A percentile compares a stretch with the other conserved stretches of the same genome.
phyloP scores from a whole-genome alignment of 2,113 vertebrate species.

The Drymodes brunneopygia region DNA sequence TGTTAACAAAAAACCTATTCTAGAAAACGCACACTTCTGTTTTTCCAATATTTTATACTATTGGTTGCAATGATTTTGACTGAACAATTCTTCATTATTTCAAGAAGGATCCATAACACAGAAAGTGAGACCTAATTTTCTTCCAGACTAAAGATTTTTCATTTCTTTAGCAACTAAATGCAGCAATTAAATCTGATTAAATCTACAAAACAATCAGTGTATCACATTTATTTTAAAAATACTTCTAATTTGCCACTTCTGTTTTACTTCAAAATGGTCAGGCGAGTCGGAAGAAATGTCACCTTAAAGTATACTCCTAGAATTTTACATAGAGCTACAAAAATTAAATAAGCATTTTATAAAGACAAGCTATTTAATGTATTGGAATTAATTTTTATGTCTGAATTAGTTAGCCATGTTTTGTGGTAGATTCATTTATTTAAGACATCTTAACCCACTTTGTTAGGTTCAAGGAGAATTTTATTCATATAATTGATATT shows the following conservation, averaged over 20 bases:
- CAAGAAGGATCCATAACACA: neutral
- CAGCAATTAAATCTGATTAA: neutral
- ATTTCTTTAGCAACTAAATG: neutral
- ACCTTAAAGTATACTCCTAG: neutral
- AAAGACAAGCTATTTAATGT: neutral
- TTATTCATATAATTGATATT: neutral
- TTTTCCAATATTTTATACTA: neutral
- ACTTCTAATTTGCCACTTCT: neutral
- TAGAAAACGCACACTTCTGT: neutral
- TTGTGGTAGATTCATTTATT: neutral
- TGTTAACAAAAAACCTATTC: neutral
- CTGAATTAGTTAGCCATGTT: neutral
- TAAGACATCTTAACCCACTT: neutral
- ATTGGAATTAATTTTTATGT: neutral
- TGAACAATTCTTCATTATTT: neutral
- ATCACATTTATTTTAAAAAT: neutral
- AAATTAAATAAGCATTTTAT: neutral
- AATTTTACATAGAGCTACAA: slow-evolving; percentile 2
- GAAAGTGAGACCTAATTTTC: neutral
- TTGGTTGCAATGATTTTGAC: neutral
- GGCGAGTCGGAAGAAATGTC: neutral
- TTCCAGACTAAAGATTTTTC: neutral
- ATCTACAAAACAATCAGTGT: neutral
- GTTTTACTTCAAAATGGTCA: neutral
- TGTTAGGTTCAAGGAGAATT: neutral